A percentile compares a stretch with the other conserved stretches of the same genome.
phyloP scores from a whole-genome alignment of 2,888 invertebrate genomes.

The Platycnemis pennipes region DNA sequence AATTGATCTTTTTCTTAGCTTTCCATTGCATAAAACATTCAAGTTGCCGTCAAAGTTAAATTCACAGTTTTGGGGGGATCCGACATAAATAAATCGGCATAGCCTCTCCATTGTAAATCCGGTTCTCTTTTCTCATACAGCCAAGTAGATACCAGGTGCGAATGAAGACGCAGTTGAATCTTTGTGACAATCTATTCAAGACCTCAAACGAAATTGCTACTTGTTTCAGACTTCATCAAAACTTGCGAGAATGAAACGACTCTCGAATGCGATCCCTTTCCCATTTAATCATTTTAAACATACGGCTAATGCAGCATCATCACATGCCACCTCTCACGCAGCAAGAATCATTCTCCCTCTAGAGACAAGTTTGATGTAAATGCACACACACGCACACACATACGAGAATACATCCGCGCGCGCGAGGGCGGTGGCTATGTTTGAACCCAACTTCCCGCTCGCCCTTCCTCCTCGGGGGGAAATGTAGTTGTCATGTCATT shows the following conservation, averaged over 20 bases:
- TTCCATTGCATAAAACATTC: too few relatives aligned
- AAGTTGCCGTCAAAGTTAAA: too few relatives aligned
- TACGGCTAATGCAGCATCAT: neutral
- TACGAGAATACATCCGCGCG: constrained; percentile 44
- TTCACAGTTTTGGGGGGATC: too few relatives aligned
- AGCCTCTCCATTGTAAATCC: neutral
- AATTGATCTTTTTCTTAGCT: too few relatives aligned
- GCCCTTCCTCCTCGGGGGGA: constrained; percentile 19
- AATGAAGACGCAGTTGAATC: neutral
- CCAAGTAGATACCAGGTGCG: neutral
- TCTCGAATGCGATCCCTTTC: neutral
- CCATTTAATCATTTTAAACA: neutral
- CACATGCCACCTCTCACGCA: constrained; percentile 3
- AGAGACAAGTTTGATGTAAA: constrained; percentile 42
- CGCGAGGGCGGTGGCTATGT: constrained; percentile 37
- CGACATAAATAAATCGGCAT: neutral
- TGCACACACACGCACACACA: neutral
- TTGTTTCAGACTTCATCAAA: neutral
- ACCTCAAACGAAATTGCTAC: neutral
- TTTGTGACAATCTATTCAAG: neutral
- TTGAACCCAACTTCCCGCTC: neutral
- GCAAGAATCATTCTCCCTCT: neutral
- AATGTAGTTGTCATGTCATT: constrained; percentile 67
- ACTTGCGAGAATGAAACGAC: neutral
- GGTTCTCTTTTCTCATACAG: neutral